Percentiles rank a stretch among this genome's conserved stretches.
Conservation (phyloP, 1,140 invertebrate genomes). For the Hylaeus anthracinus region DNA sequence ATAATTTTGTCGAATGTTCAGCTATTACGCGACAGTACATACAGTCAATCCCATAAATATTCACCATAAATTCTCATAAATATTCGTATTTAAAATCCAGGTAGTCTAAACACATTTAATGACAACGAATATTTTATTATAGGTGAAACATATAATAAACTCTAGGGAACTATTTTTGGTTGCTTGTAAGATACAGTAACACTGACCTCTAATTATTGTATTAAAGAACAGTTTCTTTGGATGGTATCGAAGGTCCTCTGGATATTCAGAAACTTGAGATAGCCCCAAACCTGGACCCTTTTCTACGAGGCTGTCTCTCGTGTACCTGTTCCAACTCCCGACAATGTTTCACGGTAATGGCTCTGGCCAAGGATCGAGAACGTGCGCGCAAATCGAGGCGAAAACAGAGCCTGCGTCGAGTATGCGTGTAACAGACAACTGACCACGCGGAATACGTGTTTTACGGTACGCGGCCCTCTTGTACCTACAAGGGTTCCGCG, state of each 20-base stretch:
- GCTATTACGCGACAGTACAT: no score
- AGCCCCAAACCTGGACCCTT: slow-evolving; percentile 16
- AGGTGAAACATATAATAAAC: no score
- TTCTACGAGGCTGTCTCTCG: not conserved
- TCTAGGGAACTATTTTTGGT: no score
- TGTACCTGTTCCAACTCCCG: slow-evolving; percentile 42
- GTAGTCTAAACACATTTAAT: no score
- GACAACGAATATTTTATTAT: no score
- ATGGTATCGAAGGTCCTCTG: not conserved
- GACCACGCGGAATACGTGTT: slow-evolving; percentile 38
- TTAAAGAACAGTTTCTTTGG: not conserved
- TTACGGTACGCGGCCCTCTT: slow-evolving; percentile 36
- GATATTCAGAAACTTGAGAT: slow-evolving; percentile 45
- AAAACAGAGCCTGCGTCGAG: slow-evolving; percentile 39
- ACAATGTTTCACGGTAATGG: slow-evolving; percentile 60
- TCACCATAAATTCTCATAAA: no score
- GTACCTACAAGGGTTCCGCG: slow-evolving; percentile 12
- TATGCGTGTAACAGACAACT: not conserved
- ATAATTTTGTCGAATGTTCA: no score
- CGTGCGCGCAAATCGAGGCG: slow-evolving; percentile 50
- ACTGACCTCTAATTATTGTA: no score
- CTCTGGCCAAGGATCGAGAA: slow-evolving; percentile 29
- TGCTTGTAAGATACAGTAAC: no score
- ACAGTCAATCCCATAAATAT: no score
- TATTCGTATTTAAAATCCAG: no score